A percentile compares a stretch with the other conserved stretches of the same genome.
Evolutionary conservation across 2,888 invertebrate species (phyloP).

Genomic region (Pollenia angustigena): DNA sequence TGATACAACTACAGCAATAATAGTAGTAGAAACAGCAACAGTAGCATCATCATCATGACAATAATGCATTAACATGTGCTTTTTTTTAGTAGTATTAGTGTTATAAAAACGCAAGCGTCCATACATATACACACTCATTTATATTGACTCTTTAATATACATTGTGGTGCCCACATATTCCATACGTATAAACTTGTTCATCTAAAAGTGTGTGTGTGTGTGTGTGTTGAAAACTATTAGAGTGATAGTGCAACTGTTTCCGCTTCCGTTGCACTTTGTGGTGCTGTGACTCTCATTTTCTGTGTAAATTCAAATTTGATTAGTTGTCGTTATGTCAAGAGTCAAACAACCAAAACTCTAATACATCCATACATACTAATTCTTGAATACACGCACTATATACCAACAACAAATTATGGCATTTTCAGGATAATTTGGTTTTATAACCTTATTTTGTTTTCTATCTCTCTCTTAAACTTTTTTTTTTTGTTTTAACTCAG

Average conservation of each 20-base stretch:
- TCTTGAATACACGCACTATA: neutral
- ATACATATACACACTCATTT: constrained; percentile 4
- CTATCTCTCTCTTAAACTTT: neutral
- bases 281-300: constrained; percentile 74
- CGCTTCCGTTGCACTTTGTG: constrained; percentile 74
- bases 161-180: constrained; percentile 8
- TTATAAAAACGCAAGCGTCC: neutral
- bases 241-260: constrained; percentile 69
- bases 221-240: constrained; percentile 22
- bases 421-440: constrained; percentile 49
- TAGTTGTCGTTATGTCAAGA: constrained; percentile 72
- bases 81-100: neutral
- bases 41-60: constrained; percentile 22
- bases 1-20: constrained; percentile 15
- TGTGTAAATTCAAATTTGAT: constrained; percentile 76
- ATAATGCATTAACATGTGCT: constrained; percentile 48
- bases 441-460: constrained; percentile 34
- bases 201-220: neutral
- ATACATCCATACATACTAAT: neutral
- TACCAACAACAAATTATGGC: constrained; percentile 37
- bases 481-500: neutral
- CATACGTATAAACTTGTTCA: neutral
- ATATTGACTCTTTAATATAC: neutral
- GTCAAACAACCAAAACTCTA: constrained; percentile 49
- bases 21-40: constrained; percentile 15